A percentile compares a stretch with the other conserved stretches of the same genome.
Conservation (phyloP, 2,797 vertebrate species). For the Urosaurus nigricauda region DNA sequence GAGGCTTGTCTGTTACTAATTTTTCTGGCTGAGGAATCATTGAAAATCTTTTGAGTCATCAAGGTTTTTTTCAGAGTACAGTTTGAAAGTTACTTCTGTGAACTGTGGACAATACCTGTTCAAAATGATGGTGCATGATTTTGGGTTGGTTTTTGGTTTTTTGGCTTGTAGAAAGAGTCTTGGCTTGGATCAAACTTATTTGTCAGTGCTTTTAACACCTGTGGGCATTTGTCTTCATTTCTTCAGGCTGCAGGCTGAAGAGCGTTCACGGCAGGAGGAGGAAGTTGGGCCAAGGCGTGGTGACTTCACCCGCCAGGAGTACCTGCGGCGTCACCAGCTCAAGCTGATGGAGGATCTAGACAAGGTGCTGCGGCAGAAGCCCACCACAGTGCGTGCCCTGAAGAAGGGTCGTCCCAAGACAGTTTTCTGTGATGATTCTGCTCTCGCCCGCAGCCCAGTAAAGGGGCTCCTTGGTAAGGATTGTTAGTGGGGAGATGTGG, state of each 20-base stretch:
- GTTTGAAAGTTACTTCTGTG: neutral
- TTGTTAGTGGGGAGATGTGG: neutral
- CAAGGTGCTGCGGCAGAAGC: constrained; percentile 90
- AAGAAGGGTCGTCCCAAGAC: constrained; percentile 89
- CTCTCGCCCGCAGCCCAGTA: constrained; percentile 87
- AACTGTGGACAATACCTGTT: neutral
- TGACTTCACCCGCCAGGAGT: constrained; percentile 89
- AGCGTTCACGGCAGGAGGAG: constrained; percentile 59
- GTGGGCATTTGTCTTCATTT: neutral
- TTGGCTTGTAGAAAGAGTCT: neutral
- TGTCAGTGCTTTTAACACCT: neutral
- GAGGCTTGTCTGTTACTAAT: neutral
- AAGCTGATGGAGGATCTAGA: constrained; percentile 94
- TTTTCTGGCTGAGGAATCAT: neutral
- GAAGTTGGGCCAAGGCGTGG: constrained; percentile 80
- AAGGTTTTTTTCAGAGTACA: neutral
- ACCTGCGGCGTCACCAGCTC: constrained; percentile 89
- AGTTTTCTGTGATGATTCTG: constrained; percentile 90
- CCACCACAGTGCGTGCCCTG: constrained; percentile 83
- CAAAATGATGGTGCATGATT: neutral
- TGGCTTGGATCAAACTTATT: neutral
- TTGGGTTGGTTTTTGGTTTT: neutral
- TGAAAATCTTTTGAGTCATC: too few relatives aligned
- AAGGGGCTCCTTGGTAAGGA: constrained; percentile 88
- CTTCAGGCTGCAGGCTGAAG: constrained; percentile 76